Evolutionary conservation across 1,140 invertebrate species (phyloP).

Genomic region (Chelonus insularis): DNA sequence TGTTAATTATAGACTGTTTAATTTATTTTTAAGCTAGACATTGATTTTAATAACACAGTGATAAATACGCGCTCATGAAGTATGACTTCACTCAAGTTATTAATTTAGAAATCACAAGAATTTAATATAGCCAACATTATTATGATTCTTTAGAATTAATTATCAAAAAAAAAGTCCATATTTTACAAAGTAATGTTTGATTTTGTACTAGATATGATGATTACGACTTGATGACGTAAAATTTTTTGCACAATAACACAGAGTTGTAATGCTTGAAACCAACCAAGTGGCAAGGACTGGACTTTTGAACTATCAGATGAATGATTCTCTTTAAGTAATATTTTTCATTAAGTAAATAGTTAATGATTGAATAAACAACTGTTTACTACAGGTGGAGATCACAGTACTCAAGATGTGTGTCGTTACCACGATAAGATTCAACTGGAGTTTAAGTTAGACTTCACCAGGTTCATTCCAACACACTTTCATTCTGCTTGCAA

Average conservation of each 20-base stretch:
- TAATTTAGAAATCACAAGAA: no score
- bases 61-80: no score
- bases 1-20: no score
- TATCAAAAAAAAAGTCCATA: no score
- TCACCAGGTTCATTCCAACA: slow-evolving; percentile 20
- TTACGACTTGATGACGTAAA: background rate
- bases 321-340: background rate
- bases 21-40: no score
- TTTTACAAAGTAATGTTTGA: no score
- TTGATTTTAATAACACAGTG: no score
- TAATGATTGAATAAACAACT: background rate
- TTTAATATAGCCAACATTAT: no score
- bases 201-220: background rate
- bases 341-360: no score
- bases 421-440: slow-evolving; percentile 41
- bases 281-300: background rate
- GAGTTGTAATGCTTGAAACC: background rate
- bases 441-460: slow-evolving; percentile 37
- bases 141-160: no score
- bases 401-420: slow-evolving; percentile 27
- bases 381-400: background rate
- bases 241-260: background rate
- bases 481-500: slow-evolving; percentile 29
- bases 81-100: no score
- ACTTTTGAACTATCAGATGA: background rate